These are phyloP conservation scores for Gerris buenoi DNA, from an alignment of 1,140 invertebrate species.

Conservation along the genomic window DNA sequence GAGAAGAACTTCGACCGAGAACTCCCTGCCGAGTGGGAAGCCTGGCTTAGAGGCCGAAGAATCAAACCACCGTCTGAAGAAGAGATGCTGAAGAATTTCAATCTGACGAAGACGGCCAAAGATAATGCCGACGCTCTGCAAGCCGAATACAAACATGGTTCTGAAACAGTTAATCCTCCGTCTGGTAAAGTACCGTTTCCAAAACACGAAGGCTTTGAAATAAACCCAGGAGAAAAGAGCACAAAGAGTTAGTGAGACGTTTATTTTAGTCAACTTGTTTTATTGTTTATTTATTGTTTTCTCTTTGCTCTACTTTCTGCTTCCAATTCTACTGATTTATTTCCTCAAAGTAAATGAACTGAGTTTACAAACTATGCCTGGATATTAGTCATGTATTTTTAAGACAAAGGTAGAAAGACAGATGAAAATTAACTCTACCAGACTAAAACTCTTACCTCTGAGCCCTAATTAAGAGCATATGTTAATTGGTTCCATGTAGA, in stretches of 20 bases:
- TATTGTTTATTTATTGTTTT: too few relatives aligned
- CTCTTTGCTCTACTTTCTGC: too few relatives aligned
- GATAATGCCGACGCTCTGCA: constrained; percentile 52
- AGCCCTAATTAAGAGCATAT: too few relatives aligned
- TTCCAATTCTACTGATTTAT: too few relatives aligned
- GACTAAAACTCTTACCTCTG: too few relatives aligned
- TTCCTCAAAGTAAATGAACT: too few relatives aligned
- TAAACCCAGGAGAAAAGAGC: background rate
- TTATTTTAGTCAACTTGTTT: too few relatives aligned
- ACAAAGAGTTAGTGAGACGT: background rate
- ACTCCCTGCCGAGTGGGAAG: constrained; percentile 65
- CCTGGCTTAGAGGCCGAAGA: constrained; percentile 58
- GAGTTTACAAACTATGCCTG: too few relatives aligned
- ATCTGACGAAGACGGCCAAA: constrained; percentile 51
- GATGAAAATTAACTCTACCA: too few relatives aligned
- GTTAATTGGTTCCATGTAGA: too few relatives aligned
- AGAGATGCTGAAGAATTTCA: constrained; percentile 51
- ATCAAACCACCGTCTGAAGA: constrained; percentile 49
- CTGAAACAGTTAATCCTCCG: background rate
- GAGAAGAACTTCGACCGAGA: constrained; percentile 38
- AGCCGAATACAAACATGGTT: constrained; percentile 10
- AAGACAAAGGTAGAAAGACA: too few relatives aligned
- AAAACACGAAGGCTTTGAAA: background rate
- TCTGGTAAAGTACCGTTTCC: background rate
- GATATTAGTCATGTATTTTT: too few relatives aligned